Evolutionary conservation across 2,888 invertebrate species (phyloP), one percentile per base, ranked within the genome.

Genomic region (Trisateles emortualis): DNA sequence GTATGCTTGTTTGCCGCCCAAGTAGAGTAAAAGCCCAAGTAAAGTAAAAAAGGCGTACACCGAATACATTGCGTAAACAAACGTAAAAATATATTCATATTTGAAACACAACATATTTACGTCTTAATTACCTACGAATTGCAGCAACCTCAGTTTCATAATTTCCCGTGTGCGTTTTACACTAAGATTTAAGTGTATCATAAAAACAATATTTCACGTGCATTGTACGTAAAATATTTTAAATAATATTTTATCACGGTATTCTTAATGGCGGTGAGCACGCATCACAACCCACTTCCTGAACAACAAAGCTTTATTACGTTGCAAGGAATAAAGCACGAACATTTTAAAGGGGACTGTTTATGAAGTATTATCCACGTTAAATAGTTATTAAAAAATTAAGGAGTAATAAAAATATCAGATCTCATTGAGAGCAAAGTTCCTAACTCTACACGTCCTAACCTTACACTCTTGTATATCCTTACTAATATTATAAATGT

Each of bases 201-300:
- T 49, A 42, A 49, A 42, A 49, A 49, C 42, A 36, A 49, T 42
- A 49, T 17, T 6, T 42, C 29, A 49, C 42, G 42, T 42, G 49
- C 36, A 36, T 35, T 14, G 19, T 24, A 17, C 29, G 36, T 42
- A 35, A 49, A 49, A 46, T 46, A 53, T 44, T 42, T n/a, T 43
- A 52, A 49, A 50, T 29, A 47, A n/a, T 60, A 48, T 53, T 64
- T 66, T 57, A 52, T 52, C 32, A 57, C 42, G 16, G 39, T 3
- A 17, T 33, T n/a, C 10, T 41, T 64, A 57, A 61, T 60, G 35
- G 42, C 42, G 10, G 4, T n/a, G 40, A 36, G 52, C 66, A 67
- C 61, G 68, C 53, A 50, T 46, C 51, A 43, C 43, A n/a, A n/a
- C 17, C 5, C 1, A 42, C 49, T 49, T 49, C 42, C 42, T 49